Base-by-base conservation (phyloP, 2,888 invertebrate species). In the Drosophila subsilvestris region DNA sequence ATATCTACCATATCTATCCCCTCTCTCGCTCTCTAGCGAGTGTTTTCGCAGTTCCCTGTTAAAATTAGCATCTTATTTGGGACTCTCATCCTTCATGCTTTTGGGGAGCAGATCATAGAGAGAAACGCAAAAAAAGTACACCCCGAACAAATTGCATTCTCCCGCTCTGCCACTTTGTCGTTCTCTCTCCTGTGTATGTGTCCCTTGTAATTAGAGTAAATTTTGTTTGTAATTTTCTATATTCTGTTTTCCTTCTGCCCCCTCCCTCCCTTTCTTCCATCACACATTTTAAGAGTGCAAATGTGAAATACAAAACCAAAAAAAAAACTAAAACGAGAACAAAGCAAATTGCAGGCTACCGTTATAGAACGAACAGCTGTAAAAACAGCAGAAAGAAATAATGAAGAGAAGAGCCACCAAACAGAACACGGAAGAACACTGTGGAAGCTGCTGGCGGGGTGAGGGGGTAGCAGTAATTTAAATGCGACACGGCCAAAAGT, bases 31-130 rank as follows among this genome's bases (percentile, higher is more conserved):
- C 14, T 37, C 37, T 2, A 14, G 14, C 14, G 6, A 37, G 7
- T 49, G 51, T 62, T 68, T 79, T 82, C 54, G 59, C 86, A 86
- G 54, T 55, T 70, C 45, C 66, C 54, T 86, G 84, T 60, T 75
- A 78, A 86, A 78, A 78, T 76, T 83, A 69, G 73, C 86, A 78
- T 68, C 59, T 63, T 56, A 27, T 53, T 50, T 49, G 65, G 10
- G 32, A 32, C 32, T 32, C 12, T 14, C 32, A 14, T 5, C 37
- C 37, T 14, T 14, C 14, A 37, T 14, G 14, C 37, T 14, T 7
- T 37, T 37, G 37, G 14, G 5, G 12, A 5, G 32, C 32, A 14
- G 32, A 61, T 37, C 22, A 14, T 20, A n/a, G 27, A 20, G 9
- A 32, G 9, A 37, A 9, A 22, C 1, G 3, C 22, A 12, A 37